phyloP scores from a whole-genome alignment of 2,113 vertebrate genomes.

The Phylloscopus whistleri region DNA sequence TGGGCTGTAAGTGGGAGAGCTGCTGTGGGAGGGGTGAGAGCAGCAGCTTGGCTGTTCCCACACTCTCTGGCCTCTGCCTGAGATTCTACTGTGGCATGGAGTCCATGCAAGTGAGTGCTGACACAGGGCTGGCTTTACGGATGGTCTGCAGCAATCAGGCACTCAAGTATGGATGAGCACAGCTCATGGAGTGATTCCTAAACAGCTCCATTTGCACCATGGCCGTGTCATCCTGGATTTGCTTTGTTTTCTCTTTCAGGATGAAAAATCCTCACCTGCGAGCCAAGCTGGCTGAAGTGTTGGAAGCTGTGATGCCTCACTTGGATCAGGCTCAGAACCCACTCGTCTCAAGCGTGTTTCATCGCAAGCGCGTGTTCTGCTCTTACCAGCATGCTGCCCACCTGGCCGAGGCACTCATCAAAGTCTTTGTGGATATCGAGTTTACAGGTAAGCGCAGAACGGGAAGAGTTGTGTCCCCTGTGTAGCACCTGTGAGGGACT shows the following conservation, averaged over 20 bases:
- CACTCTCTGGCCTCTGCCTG: not conserved
- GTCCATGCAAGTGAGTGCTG: rapidly evolving
- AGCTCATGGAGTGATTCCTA: not conserved
- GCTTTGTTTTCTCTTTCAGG: conserved; percentile 57
- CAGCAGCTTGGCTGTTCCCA: not conserved
- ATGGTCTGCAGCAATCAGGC: not conserved
- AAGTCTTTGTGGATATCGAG: conserved; percentile 98
- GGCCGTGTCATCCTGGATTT: not conserved
- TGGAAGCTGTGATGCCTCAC: conserved; percentile 98
- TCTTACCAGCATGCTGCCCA: conserved; percentile 82
- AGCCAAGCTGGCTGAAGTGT: conserved; percentile 93
- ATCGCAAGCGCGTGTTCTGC: conserved; percentile 92
- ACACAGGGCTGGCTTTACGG: not conserved
- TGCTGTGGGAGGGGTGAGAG: not conserved
- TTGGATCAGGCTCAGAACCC: conserved; percentile 82
- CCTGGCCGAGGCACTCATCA: conserved; percentile 92
- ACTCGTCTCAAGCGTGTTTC: conserved; percentile 84
- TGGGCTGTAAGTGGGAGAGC: not conserved
- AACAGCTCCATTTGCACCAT: not conserved
- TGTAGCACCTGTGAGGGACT: not conserved
- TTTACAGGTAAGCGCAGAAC: conserved; percentile 81
- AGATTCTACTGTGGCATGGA: not conserved
- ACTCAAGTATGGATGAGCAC: too few species aligned
- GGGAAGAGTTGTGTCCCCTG: not conserved
- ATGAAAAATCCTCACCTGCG: conserved; percentile 98